These are phyloP conservation scores for Anneissia japonica DNA, from an alignment of 35 echinoderm and acorn worm species.

Conservation along the genomic window DNA sequence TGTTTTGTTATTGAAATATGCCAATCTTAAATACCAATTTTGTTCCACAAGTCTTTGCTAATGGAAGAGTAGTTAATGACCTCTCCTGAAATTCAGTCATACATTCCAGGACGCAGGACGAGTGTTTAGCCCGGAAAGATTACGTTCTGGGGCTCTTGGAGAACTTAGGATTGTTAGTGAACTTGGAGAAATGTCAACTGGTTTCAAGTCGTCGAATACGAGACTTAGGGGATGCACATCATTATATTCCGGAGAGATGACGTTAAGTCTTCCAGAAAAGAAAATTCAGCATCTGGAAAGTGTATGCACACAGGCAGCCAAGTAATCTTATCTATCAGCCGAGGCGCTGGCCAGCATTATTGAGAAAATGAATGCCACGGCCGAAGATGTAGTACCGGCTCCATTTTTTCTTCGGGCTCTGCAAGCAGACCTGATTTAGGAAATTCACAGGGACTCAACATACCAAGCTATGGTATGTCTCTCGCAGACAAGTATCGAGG, in stretches of 20 bases:
- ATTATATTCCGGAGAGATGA: not conserved
- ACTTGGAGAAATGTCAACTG: constrained; percentile 21
- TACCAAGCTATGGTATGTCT: constrained; percentile 2
- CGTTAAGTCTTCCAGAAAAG: constrained; percentile 14
- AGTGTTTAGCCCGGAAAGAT: not conserved
- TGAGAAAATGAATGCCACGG: constrained; percentile 21
- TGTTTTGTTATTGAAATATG: no score
- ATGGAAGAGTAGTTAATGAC: no score
- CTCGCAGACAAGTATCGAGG: constrained; percentile 9
- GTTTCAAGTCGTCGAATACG: not conserved
- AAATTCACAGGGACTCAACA: constrained; percentile 1
- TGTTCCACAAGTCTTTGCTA: no score
- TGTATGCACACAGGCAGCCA: not conserved
- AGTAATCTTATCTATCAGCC: not conserved
- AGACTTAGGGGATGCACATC: not conserved
- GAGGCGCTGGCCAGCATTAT: not conserved
- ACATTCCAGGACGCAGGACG: not conserved
- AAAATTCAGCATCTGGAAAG: not conserved
- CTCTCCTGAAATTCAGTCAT: no score
- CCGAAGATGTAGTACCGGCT: constrained; percentile 27
- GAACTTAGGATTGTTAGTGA: constrained; percentile 13
- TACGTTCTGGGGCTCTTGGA: not conserved
- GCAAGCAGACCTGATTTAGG: constrained; percentile 19
- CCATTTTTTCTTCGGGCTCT: constrained; percentile 19
- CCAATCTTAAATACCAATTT: no score